These are phyloP conservation scores for Grammomys surdaster DNA, from an alignment of 2,113 vertebrate species.

Conservation along the genomic window DNA sequence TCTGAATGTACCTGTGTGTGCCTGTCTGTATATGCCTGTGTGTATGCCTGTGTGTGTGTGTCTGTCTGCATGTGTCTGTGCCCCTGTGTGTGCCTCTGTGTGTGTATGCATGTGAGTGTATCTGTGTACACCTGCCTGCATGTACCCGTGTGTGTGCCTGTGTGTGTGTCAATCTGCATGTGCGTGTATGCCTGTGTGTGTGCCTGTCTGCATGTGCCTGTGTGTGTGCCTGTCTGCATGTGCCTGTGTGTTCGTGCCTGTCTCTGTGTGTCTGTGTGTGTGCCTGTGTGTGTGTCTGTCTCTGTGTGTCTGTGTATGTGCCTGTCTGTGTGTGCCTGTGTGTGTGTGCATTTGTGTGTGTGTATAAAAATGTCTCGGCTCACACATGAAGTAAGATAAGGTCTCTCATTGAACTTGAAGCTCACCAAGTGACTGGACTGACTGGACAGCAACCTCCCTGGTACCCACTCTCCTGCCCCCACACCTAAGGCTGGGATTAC, in stretches of 20 bases:
- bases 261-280: background rate
- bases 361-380: background rate
- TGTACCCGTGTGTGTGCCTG: background rate
- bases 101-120: background rate
- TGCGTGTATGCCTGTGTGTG: too few species aligned
- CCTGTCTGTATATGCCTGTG: background rate
- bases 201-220: background rate
- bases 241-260: background rate
- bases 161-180: background rate
- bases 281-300: background rate
- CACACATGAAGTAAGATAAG: background rate
- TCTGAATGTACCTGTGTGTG: background rate
- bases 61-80: background rate
- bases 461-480: background rate
- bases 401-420: background rate
- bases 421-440: background rate
- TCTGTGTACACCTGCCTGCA: background rate
- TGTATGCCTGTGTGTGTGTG: background rate
- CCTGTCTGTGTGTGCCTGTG: background rate
- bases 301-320: background rate
- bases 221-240: background rate
- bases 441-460: background rate
- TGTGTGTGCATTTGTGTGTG: background rate
- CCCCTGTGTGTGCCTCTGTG: too few species aligned
- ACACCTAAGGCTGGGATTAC: background rate